Base-by-base conservation (phyloP, 2,113 vertebrate species). In the Peucedramus taeniatus region DNA sequence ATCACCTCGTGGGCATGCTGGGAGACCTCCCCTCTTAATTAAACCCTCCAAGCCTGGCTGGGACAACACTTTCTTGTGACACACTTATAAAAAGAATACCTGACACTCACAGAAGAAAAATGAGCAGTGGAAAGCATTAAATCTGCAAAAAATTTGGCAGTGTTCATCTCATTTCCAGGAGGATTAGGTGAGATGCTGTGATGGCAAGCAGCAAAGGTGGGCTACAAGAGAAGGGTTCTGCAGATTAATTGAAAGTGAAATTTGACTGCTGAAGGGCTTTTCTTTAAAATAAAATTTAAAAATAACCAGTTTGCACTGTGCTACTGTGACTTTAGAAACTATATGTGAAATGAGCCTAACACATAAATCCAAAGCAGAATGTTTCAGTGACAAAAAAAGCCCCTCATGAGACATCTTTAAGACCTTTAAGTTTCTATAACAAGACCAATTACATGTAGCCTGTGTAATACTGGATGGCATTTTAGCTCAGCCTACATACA, bases 401-500 rank as follows among this genome's bases (percentile, higher is more conserved):
- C 6, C 15, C 63, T 59, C n/a, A 44, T 47, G 70, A 79, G n/a
- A 49, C 89, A 78, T 79, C 82, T 92, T 93, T 68, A 88, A 94
- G 49, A 91, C 40, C 35, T 93, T 89, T 79, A 86, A 57, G 49
- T 59, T 91, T 93, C 81, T 86, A 63, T 93, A 95, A 92, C 23
- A 83, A 83, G 90, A 45, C 54, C 16, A 90, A 90, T 78, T 83
- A 89, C 49, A 85, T 21, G 28, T 72, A 89, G 56, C 42, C 35
- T 84, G 47, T 54, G 39, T 79, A 89, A 91, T 61, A 78, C 2
- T 83, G 69, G 90, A 91, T 89, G 94, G 69, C 72, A 93, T 96
- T 96, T 95, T 91, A 93, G 39, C 22, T 92, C 84, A 84, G 78
- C 83, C 93, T 82, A 93, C 87, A 49, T 51, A 69, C 12, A 76